Percentiles rank a stretch among this genome's conserved stretches.
Conservation (phyloP, 2,113 vertebrate genomes). For the Xenopus laevis region DNA sequence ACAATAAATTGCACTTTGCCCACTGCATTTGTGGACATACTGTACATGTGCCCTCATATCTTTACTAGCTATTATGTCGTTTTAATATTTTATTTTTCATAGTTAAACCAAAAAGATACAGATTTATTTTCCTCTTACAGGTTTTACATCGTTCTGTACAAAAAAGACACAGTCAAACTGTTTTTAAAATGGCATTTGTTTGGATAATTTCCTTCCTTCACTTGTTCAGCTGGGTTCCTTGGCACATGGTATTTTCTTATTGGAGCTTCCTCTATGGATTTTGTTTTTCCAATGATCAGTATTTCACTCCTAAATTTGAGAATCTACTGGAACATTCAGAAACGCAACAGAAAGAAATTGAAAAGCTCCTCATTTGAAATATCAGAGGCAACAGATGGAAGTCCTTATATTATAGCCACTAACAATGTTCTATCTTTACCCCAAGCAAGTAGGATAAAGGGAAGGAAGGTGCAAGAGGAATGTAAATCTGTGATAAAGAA, state of each 20-base stretch:
- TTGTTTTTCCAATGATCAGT: conserved; percentile 74
- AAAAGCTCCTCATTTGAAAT: neutral
- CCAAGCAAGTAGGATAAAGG: neutral
- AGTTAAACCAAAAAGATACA: no score
- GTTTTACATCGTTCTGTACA: conserved; percentile 16
- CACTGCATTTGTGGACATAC: no score
- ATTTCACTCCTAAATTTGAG: conserved; percentile 82
- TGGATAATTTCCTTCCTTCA: conserved; percentile 81
- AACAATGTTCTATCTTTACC: neutral
- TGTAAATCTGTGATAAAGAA: neutral
- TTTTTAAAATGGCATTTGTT: conserved; percentile 71
- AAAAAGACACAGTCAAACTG: conserved; percentile 47
- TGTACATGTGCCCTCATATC: no score
- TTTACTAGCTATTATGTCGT: no score
- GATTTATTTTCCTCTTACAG: neutral
- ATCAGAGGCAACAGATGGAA: neutral
- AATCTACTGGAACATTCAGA: conserved; percentile 80
- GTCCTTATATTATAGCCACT: neutral
- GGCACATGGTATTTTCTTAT: conserved; percentile 81
- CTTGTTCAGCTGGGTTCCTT: conserved; percentile 72
- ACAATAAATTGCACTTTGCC: no score
- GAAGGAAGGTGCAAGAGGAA: neutral
- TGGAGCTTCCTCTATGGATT: conserved; percentile 76
- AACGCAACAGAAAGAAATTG: conserved; percentile 55
- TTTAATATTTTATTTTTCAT: no score